These are phyloP conservation scores for Listronotus bonariensis DNA, from an alignment of 1,140 invertebrate genomes.

Conservation along the genomic window DNA sequence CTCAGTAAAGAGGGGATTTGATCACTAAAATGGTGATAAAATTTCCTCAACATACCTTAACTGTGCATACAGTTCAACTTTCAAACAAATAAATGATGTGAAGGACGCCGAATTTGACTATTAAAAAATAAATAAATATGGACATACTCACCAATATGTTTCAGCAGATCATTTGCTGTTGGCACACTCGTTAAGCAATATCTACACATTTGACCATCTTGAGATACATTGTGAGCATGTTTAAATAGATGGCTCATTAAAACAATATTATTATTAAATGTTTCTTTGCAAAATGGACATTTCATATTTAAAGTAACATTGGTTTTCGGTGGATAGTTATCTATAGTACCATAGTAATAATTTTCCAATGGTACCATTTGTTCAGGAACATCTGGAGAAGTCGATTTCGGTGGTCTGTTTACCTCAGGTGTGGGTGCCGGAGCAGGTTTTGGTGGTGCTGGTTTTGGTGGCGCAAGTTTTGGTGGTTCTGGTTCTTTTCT, in stretches of 20 bases:
- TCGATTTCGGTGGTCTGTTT: slow-evolving; percentile 51
- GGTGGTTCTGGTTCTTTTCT: slow-evolving; percentile 14
- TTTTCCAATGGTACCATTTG: slow-evolving; percentile 59
- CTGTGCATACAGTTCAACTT: background rate
- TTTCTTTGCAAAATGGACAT: slow-evolving; percentile 53
- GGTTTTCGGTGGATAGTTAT: slow-evolving; percentile 30
- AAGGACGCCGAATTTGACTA: background rate
- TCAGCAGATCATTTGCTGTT: slow-evolving; percentile 57
- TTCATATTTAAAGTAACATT: slow-evolving; percentile 47
- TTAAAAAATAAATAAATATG: background rate
- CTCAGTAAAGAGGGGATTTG: no score
- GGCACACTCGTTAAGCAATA: slow-evolving; percentile 63
- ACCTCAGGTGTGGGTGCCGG: slow-evolving; percentile 21
- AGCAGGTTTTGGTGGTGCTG: slow-evolving; percentile 6
- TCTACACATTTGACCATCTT: slow-evolving; percentile 57
- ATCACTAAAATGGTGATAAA: no score
- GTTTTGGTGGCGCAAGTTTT: background rate
- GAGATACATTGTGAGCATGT: slow-evolving; percentile 63
- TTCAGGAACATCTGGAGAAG: slow-evolving; percentile 47
- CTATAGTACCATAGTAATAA: slow-evolving; percentile 65
- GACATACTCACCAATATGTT: slow-evolving; percentile 57
- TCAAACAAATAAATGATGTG: background rate
- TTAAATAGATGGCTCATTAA: slow-evolving; percentile 72
- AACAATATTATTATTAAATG: slow-evolving; percentile 64
- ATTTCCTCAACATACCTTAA: no score